Conservation (phyloP, 2,797 vertebrate species). For the Lacerta agilis region DNA sequence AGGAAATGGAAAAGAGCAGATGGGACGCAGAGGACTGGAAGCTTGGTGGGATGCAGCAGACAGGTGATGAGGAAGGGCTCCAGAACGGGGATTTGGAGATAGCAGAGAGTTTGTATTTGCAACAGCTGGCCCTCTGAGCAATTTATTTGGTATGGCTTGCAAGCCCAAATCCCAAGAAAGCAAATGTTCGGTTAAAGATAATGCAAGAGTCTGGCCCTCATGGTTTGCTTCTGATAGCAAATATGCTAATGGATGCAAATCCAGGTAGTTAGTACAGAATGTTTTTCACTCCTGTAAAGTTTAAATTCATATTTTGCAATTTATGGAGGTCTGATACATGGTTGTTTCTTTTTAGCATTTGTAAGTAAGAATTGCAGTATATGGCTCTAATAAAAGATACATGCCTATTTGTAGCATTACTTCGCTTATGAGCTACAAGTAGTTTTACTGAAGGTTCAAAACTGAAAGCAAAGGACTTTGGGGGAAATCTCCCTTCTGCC, state of each 20-base stretch:
- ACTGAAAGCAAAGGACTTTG: neutral
- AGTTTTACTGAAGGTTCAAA: neutral
- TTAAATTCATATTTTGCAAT: neutral
- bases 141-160: neutral
- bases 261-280: neutral
- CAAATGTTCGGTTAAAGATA: neutral
- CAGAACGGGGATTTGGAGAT: neutral
- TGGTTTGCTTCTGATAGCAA: neutral
- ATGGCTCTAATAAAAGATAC: neutral
- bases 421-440: no score
- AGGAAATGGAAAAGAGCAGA: conserved; percentile 59
- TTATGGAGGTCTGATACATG: neutral
- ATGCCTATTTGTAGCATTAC: no score
- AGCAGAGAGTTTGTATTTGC: no score
- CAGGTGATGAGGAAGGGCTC: conserved; percentile 25
- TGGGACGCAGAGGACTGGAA: conserved; percentile 51
- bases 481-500: neutral
- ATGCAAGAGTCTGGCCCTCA: neutral
- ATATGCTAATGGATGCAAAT: neutral
- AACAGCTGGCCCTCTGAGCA: neutral
- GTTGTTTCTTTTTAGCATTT: neutral
- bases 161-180: neutral
- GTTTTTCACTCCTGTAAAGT: neutral
- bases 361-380: neutral
- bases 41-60: conserved; percentile 41